Conservation (phyloP, 2,797 vertebrate genomes). For the Eulemur mongoz region DNA sequence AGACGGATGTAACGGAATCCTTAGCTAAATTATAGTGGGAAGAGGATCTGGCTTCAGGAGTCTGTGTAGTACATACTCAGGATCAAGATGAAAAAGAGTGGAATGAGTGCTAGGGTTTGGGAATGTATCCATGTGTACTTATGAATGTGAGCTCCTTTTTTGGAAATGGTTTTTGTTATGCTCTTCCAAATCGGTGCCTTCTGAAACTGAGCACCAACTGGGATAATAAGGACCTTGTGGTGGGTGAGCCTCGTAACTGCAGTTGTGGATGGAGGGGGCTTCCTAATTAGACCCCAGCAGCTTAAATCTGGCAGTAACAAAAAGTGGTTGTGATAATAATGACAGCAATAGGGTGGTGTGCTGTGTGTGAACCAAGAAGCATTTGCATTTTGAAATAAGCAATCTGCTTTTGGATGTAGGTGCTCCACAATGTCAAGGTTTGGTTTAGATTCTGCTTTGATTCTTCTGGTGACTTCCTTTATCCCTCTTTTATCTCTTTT, state of each 20-base stretch:
- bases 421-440: neutral
- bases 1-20: constrained; percentile 69
- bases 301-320: constrained; percentile 64
- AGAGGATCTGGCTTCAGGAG: constrained; percentile 74
- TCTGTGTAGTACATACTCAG: constrained; percentile 55
- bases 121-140: constrained; percentile 61
- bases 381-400: constrained; percentile 30
- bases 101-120: constrained; percentile 58
- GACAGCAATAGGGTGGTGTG: constrained; percentile 33
- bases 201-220: constrained; percentile 71
- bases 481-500: neutral
- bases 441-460: constrained; percentile 35
- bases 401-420: constrained; percentile 22
- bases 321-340: constrained; percentile 52
- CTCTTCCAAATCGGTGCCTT: constrained; percentile 73
- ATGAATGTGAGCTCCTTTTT: constrained; percentile 34
- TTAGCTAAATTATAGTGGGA: constrained; percentile 71
- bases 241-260: constrained; percentile 63
- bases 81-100: constrained; percentile 67
- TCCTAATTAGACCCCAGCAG: constrained; percentile 89
- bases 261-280: constrained; percentile 78
- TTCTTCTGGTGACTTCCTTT: neutral
- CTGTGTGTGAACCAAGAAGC: neutral
- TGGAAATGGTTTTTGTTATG: constrained; percentile 60
- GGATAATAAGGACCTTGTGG: constrained; percentile 70